Conservation (phyloP, 2,113 vertebrate species). For the Smithornis capensis region DNA sequence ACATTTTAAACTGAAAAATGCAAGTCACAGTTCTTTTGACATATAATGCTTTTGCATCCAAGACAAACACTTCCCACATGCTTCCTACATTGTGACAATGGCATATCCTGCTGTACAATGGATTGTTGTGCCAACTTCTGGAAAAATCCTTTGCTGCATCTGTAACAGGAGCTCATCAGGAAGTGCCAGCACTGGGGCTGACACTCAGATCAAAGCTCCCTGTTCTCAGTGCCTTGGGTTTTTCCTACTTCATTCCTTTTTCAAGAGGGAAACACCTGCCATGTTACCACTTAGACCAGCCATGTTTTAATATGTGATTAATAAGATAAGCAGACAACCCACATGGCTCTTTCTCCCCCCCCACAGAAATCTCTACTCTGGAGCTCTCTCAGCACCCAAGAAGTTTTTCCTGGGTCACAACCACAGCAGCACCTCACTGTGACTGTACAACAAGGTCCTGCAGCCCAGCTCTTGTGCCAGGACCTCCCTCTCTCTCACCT, state of each 20-base stretch:
- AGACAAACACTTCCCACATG: not conserved
- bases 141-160: not conserved
- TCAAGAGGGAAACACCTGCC: not conserved
- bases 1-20: not conserved
- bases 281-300: not conserved
- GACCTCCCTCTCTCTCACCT: constrained; percentile 74
- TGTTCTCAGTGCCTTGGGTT: not conserved
- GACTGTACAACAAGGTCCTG: not conserved
- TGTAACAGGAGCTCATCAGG: not conserved
- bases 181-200: rapidly evolving
- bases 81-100: rapidly evolving
- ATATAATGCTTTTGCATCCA: not conserved
- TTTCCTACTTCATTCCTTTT: not conserved
- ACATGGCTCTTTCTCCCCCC: not conserved
- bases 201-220: not conserved
- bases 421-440: not conserved
- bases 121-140: not conserved
- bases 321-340: not conserved
- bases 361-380: not conserved
- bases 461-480: no score
- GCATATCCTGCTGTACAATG: not conserved
- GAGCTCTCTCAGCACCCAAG: not conserved
- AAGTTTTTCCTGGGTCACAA: not conserved
- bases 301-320: not conserved
- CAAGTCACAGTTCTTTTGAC: not conserved